Conservation (phyloP, 2,888 invertebrate genomes). For the Amorpha juglandis region DNA sequence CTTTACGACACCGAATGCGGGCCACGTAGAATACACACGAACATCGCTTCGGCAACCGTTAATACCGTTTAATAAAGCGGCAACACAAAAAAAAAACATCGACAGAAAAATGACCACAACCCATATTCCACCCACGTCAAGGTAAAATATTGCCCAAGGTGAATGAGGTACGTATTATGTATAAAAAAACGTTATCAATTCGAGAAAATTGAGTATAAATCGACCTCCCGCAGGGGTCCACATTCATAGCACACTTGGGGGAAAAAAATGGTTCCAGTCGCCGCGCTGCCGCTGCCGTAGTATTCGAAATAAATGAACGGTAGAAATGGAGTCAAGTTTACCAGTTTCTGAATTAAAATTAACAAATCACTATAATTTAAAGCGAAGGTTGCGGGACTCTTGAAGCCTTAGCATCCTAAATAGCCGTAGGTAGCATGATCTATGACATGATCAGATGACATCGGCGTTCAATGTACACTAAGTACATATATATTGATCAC, state of each 20-base stretch:
- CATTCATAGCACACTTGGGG: neutral
- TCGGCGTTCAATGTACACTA: neutral
- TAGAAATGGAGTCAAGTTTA: neutral
- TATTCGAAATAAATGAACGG: neutral
- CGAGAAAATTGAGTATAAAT: conserved; percentile 45
- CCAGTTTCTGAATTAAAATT: neutral
- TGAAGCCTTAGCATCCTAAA: neutral
- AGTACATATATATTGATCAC: conserved; percentile 12
- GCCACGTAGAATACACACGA: conserved; percentile 14
- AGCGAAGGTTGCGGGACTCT: neutral
- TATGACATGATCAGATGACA: neutral
- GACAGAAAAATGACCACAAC: conserved; percentile 46
- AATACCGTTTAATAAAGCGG: conserved; percentile 44
- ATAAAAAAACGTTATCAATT: conserved; percentile 44
- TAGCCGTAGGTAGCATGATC: neutral
- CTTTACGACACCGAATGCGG: conserved; percentile 12
- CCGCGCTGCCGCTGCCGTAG: neutral
- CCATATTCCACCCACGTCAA: conserved; percentile 50
- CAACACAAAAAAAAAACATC: conserved; percentile 30
- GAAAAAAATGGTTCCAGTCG: conserved; percentile 6
- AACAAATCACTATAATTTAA: neutral
- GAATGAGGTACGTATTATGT: conserved; percentile 31
- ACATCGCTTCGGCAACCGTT: conserved; percentile 33
- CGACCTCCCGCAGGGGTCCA: conserved; percentile 48
- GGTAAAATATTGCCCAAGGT: conserved; percentile 46